Base-by-base conservation (phyloP, 1,140 invertebrate genomes). In the Pollicipes pollicipes region DNA sequence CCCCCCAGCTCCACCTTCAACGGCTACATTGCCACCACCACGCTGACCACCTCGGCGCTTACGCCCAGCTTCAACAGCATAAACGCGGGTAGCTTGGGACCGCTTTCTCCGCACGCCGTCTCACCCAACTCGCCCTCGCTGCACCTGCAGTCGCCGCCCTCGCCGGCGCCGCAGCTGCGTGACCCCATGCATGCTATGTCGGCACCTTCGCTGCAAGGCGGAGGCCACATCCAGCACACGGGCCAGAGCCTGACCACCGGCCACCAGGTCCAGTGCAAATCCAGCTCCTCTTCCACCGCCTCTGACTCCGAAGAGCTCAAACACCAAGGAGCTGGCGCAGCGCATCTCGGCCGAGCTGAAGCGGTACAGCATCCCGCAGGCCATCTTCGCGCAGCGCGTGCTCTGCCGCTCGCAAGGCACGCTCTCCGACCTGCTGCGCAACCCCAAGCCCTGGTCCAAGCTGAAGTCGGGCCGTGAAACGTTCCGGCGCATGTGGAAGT, bases 361-460 rank as follows among this genome's bases (percentile, higher is more conserved):
- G 82, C 85, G 97, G 76, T 99, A 99, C 83, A 96, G 93, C 81
- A 99, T 99, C 81, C 97, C 97, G 30, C 97, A 99, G 82, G 97
- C 97, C 68, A 98, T 99, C 77, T 99, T 99, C 82, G 97, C 97
- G 35, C 96, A 99, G 82, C 86, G 96, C 75, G 96, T 99, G 32
- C 83, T 99, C 30, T 99, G 97, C 81, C 85, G 97, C 69, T 98
- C 95, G 68, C 97, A 99, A 82, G 97, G 97, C 32, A 99, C 97
- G 17, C 85, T 99, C 21, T 97, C 93, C 71, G 97, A 99, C 82
- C 83, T 99, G 35, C 83, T 99, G 64, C 83, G 97, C 72, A 99
- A 99, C 79, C 97, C 97, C 2, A 99, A 99, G 82, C 97, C 97
- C 27, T 99, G 97, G 97, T 97, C 95, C 72, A 99, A 99, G 82